Conservation (phyloP, 1,140 invertebrate genomes). For the Lethrus apterus region DNA sequence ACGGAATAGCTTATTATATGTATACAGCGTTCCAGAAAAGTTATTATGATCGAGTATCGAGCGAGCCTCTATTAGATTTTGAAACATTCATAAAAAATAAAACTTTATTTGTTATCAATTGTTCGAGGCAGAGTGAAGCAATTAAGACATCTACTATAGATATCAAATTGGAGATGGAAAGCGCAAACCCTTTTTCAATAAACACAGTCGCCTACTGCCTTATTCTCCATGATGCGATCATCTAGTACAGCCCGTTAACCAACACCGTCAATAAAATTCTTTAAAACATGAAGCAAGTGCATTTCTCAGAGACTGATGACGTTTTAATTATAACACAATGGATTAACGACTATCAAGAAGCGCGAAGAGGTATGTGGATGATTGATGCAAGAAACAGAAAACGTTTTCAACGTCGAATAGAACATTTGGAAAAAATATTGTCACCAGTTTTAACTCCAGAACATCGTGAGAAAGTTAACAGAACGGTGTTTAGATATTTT, state of each 20-base stretch:
- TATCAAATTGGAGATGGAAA: slow-evolving; percentile 29
- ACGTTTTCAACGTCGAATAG: too few relatives aligned
- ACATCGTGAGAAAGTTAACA: too few relatives aligned
- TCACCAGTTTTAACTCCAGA: too few relatives aligned
- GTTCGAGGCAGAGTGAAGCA: slow-evolving; percentile 26
- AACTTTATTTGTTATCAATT: slow-evolving; percentile 27
- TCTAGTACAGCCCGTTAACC: slow-evolving; percentile 19
- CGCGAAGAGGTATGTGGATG: too few relatives aligned
- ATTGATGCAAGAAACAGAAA: too few relatives aligned
- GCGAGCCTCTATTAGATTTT: slow-evolving; percentile 12
- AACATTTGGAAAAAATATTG: too few relatives aligned
- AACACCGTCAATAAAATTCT: too few relatives aligned
- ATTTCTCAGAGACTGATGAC: too few relatives aligned
- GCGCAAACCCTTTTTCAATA: slow-evolving; percentile 15
- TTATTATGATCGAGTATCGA: slow-evolving; percentile 19
- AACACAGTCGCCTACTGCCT: slow-evolving; percentile 29
- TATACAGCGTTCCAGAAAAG: slow-evolving; percentile 28
- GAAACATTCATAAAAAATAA: slow-evolving; percentile 18
- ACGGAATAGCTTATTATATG: slow-evolving; percentile 22
- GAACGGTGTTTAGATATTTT: too few relatives aligned
- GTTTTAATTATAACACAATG: too few relatives aligned
- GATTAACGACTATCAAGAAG: too few relatives aligned
- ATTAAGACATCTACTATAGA: slow-evolving; percentile 25
- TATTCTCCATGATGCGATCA: slow-evolving; percentile 27
- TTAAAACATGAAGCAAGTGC: too few relatives aligned